Base-by-base conservation (phyloP, 1,140 invertebrate species). In the Acromyrmex charruanus region DNA sequence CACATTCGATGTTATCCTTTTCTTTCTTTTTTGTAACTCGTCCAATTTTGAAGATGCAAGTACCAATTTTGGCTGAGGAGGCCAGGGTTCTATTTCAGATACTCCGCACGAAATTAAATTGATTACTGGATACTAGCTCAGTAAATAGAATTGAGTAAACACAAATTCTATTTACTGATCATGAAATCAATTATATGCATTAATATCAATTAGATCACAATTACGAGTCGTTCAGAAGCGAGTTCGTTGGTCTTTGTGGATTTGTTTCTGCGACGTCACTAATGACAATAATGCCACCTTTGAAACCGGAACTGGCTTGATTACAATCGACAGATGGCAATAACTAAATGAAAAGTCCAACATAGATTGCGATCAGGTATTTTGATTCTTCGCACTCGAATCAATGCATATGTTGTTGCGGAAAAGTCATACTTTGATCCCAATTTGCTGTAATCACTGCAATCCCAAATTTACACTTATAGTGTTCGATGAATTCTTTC, bases 401-500 rank as follows among this genome's bases (percentile, higher is more conserved):
- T 58, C 10, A 53, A 25, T 25, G 28, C 14, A 49, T 28, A 53
- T 6, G 51, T 39, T 16, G 39, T 25, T 5, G 9, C 10, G 18
- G 16, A 21, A 39, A 25, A 28, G 6, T 4, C 14, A 21, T 16
- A 55, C 12, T 25, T 18, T 14, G 65, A 59, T 81, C n/a, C 63
- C 18, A 39, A n/a, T n/a, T 39, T 39, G 35, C 2, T 3, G 18
- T 14, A 5, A 39, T 81, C 79, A 81, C 79, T 71, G 39, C 49
- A 74, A 84, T 75, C 55, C 69, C 18, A 75, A 75, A 84, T 75
- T 84, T 74, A 44, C 68, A 84, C 53, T 84, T 35, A 7, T 31
- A 59, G 12, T 39, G 31, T 53, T 14, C 18, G 14, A 28, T 49
- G 69, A 61, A 35, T n/a, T 49, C 14, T 51, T 84, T 35, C 2